Evolutionary conservation across 2,888 invertebrate genomes (phyloP).

Genomic region (Apodemia zela): DNA sequence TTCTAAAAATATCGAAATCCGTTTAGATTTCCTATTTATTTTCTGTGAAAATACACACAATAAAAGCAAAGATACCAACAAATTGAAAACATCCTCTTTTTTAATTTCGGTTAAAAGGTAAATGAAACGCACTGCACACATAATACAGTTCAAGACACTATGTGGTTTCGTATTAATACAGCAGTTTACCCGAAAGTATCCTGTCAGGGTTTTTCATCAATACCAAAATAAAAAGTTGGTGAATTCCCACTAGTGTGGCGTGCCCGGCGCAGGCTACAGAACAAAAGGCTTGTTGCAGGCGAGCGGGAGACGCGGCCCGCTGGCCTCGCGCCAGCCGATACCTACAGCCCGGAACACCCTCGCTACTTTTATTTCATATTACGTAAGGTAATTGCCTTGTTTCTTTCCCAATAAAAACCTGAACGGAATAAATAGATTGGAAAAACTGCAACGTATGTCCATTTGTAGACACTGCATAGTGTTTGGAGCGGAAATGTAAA

Average conservation of each 20-base stretch:
- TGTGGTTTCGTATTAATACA: background rate
- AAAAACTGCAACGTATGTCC: background rate
- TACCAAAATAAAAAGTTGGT: background rate
- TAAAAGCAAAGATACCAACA: too few relatives aligned
- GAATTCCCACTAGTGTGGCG: background rate
- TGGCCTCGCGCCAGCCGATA: constrained; percentile 26
- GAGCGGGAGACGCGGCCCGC: constrained; percentile 2
- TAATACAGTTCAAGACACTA: background rate
- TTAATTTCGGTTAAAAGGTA: too few relatives aligned
- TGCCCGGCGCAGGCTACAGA: background rate
- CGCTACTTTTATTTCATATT: constrained; percentile 16
- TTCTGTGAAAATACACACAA: too few relatives aligned
- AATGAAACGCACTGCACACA: background rate
- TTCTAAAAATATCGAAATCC: too few relatives aligned
- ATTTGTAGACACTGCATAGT: too few relatives aligned
- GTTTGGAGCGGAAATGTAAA: too few relatives aligned
- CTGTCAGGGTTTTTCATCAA: background rate
- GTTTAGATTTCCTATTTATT: too few relatives aligned
- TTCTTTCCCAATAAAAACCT: constrained; percentile 6
- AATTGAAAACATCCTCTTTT: too few relatives aligned
- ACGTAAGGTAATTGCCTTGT: constrained; percentile 22
- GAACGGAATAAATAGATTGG: background rate
- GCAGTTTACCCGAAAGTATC: background rate
- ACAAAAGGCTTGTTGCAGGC: background rate
- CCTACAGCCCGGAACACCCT: constrained; percentile 7